phyloP scores from a whole-genome alignment of 2,888 invertebrate genomes.

The Hyposoter didymator region DNA sequence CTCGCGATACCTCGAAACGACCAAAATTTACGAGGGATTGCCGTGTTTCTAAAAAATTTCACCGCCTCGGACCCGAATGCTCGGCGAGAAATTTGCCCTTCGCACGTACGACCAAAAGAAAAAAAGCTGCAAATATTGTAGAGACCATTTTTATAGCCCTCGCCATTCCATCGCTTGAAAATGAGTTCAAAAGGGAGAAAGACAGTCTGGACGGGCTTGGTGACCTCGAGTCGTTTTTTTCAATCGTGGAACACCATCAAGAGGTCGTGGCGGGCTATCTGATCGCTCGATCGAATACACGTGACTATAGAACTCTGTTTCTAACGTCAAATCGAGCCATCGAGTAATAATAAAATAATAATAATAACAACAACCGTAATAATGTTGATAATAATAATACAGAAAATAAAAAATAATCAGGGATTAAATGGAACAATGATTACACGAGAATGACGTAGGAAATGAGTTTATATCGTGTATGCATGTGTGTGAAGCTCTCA shows the following conservation, averaged over 20 bases:
- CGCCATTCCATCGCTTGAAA: neutral
- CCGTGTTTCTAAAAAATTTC: neutral
- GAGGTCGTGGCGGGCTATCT: constrained; percentile 35
- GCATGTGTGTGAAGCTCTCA: constrained; percentile 27
- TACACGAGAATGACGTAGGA: neutral
- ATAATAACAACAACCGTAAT: neutral
- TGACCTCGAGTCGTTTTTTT: constrained; percentile 16
- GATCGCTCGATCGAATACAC: constrained; percentile 33
- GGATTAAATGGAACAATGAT: neutral
- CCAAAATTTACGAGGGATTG: neutral
- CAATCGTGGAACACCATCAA: constrained; percentile 38
- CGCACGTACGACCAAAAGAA: neutral
- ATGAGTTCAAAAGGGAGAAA: neutral
- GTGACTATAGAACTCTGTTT: constrained; percentile 17
- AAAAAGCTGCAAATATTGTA: neutral
- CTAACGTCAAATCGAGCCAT: neutral
- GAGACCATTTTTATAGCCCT: neutral
- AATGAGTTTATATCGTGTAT: neutral
- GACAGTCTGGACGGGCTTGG: neutral
- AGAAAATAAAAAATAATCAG: too few species aligned
- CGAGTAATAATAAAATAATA: neutral
- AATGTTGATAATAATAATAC: neutral
- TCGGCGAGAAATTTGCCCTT: neutral
- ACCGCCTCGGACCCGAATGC: neutral
- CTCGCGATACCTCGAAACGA: neutral